Evolutionary conservation across 2,113 vertebrate species (phyloP).

Genomic region (Dasypus novemcinctus): DNA sequence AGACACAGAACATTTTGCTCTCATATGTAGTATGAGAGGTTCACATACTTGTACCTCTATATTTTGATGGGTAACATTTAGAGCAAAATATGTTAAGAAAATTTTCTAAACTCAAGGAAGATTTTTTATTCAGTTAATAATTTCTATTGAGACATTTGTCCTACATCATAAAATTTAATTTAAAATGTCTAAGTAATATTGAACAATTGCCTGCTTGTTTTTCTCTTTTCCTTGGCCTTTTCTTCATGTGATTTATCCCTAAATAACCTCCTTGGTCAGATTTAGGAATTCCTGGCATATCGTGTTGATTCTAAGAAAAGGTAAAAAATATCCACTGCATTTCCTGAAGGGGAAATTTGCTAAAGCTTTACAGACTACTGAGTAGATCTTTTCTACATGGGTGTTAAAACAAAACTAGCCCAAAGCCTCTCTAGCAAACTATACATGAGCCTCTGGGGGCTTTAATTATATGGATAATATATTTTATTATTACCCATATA

Average conservation of each 20-base stretch:
- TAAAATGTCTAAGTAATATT: background rate
- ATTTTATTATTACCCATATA: background rate
- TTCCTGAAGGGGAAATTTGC: background rate
- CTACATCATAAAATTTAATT: background rate
- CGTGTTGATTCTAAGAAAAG: background rate
- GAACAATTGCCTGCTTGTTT: background rate
- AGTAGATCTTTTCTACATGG: background rate
- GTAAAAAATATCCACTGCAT: background rate
- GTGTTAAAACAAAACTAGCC: background rate
- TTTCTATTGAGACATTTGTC: background rate
- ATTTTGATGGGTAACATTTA: background rate
- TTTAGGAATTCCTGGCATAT: background rate
- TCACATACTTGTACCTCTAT: background rate
- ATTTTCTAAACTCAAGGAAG: background rate
- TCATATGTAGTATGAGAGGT: background rate
- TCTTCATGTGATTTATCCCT: background rate
- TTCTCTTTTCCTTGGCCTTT: background rate
- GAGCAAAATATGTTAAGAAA: background rate
- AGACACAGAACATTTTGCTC: background rate
- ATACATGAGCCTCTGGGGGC: background rate
- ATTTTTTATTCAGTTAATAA: background rate
- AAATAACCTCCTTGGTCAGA: background rate
- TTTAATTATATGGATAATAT: background rate
- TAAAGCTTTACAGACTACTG: background rate
- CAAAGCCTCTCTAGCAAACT: background rate